A percentile compares a stretch with the other conserved stretches of the same genome.
These are phyloP conservation scores for Cerastis rubricosa DNA, from an alignment of 2,888 invertebrate genomes.

Conservation along the genomic window DNA sequence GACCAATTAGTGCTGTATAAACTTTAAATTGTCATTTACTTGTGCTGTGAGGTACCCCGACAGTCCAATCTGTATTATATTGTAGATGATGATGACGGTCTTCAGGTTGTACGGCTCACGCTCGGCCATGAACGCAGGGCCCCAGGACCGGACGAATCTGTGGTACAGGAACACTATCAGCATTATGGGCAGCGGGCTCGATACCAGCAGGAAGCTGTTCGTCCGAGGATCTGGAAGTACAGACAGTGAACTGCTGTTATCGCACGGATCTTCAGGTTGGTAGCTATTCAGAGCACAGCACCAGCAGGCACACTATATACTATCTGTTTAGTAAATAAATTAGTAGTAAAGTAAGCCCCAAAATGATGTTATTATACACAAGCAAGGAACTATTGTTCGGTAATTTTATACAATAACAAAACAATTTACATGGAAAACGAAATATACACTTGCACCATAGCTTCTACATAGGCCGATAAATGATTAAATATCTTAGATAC, in stretches of 20 bases:
- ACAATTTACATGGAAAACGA: not conserved
- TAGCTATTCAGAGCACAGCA: not conserved
- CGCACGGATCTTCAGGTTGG: not conserved
- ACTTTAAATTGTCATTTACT: slow-evolving; percentile 77
- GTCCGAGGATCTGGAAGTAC: slow-evolving; percentile 91
- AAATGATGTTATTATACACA: not conserved
- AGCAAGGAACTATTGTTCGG: not conserved
- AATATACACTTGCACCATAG: not conserved
- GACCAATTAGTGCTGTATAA: not conserved
- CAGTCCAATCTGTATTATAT: slow-evolving; percentile 91
- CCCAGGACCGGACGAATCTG: slow-evolving; percentile 90
- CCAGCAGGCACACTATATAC: not conserved
- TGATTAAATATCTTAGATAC: not conserved
- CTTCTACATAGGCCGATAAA: not conserved
- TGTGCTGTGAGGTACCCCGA: slow-evolving; percentile 87
- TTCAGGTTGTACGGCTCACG: slow-evolving; percentile 91
- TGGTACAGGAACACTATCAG: slow-evolving; percentile 88
- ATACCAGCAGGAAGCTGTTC: slow-evolving; percentile 88
- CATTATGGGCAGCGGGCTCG: slow-evolving; percentile 84
- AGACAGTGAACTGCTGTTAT: not conserved
- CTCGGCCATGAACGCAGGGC: slow-evolving; percentile 92
- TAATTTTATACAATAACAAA: not conserved
- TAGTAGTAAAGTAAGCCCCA: not conserved
- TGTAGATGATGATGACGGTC: slow-evolving; percentile 91
- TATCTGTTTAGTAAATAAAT: not conserved